These are phyloP conservation scores for Papilio xuthus DNA, from an alignment of 1,140 invertebrate genomes.

Conservation along the genomic window DNA sequence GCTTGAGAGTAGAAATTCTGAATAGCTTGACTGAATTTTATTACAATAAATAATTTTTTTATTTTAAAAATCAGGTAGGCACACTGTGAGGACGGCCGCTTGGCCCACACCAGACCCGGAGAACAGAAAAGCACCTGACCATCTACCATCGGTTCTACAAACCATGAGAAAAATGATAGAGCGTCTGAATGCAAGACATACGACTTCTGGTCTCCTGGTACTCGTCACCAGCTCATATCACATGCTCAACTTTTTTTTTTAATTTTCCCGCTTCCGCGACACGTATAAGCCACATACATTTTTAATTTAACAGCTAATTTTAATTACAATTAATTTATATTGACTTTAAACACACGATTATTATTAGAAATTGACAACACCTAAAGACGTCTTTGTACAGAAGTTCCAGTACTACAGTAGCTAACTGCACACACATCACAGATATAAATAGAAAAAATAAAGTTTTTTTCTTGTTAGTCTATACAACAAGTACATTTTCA, in stretches of 20 bases:
- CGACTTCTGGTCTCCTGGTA: conserved; percentile 54
- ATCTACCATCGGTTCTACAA: not conserved
- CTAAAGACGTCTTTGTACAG: conserved; percentile 66
- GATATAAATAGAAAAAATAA: conserved; percentile 75
- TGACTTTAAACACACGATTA: conserved; percentile 53
- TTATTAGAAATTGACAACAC: conserved; percentile 65
- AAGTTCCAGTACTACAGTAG: conserved; percentile 61
- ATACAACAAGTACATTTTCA: conserved; percentile 68
- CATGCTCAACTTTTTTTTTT: conserved; percentile 49
- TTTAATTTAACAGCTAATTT: conserved; percentile 46
- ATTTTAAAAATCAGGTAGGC: conserved; percentile 52
- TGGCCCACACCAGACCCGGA: conserved; percentile 54
- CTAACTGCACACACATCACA: conserved; percentile 71
- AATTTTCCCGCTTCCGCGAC: conserved; percentile 56
- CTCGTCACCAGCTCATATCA: conserved; percentile 56
- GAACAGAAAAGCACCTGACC: conserved; percentile 41
- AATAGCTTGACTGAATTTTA: conserved; percentile 46
- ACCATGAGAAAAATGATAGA: not conserved
- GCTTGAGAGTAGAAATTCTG: conserved; percentile 29
- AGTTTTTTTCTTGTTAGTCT: conserved; percentile 60
- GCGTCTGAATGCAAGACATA: not conserved
- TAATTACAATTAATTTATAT: conserved; percentile 42
- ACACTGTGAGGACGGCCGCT: conserved; percentile 62
- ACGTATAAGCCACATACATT: conserved; percentile 63
- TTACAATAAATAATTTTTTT: conserved; percentile 42